Evolutionary conservation across 2,888 invertebrate species (phyloP).

Genomic region (Drosophila austrosaltans): DNA sequence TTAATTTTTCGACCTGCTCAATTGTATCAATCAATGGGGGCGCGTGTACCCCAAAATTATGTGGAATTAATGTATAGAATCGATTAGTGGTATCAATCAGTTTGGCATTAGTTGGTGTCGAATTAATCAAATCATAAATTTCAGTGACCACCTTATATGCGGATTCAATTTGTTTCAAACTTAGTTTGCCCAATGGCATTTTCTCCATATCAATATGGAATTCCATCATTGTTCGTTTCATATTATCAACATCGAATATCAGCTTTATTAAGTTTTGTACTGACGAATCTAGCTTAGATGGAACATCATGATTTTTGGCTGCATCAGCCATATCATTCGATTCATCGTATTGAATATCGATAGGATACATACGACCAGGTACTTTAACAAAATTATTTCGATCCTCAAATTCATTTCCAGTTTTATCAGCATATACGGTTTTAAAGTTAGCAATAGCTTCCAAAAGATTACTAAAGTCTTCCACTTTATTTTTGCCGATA

Average conservation of each 20-base stretch:
- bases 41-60: conserved; percentile 93
- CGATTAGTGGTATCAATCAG: conserved; percentile 95
- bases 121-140: conserved; percentile 86
- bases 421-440: conserved; percentile 89
- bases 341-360: conserved; percentile 95
- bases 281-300: conserved; percentile 88
- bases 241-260: conserved; percentile 95
- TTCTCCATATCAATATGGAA: conserved; percentile 98
- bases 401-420: conserved; percentile 91
- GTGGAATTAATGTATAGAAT: conserved; percentile 98
- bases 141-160: conserved; percentile 93
- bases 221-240: conserved; percentile 96
- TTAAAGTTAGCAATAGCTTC: conserved; percentile 88
- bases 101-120: conserved; percentile 83
- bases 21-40: conserved; percentile 91
- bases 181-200: conserved; percentile 98
- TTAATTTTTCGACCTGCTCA: conserved; percentile 89
- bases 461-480: conserved; percentile 83
- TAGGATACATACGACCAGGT: conserved; percentile 87
- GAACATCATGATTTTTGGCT: conserved; percentile 49
- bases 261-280: conserved; percentile 93
- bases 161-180: conserved; percentile 93
- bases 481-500: conserved; percentile 90
- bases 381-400: conserved; percentile 88
- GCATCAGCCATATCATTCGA: conserved; percentile 80